Base-by-base conservation (phyloP, 2,797 vertebrate species). In the Enoplosus armatus region DNA sequence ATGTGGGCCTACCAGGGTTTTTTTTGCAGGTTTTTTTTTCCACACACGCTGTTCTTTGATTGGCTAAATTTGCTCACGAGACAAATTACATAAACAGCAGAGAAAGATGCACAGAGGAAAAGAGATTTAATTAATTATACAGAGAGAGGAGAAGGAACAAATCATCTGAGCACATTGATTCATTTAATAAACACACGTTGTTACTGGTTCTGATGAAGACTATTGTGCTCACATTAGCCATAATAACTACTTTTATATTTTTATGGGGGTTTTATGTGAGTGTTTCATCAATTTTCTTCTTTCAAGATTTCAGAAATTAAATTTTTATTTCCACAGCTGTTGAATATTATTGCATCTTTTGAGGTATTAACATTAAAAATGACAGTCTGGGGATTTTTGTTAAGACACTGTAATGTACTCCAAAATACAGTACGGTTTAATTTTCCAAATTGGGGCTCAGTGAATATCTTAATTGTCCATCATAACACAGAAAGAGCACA, bases 381-480 rank as follows among this genome's bases (percentile, higher is more conserved):
- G 16, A 24, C 20, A 59, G 4, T 56, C 3, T 56, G 22, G 26
- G 58, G 8, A 8, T 18, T 33, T 58, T 43, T 64, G 47, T 43
- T 54, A 11, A 50, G 8, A 45, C 10, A 47, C 27, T 43, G 10
- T 50, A 63, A 65, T 55, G 1, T 29, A 29, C 18, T 43, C 6
- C 2, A 27, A 50, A 55, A 75, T 27, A 78, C 41, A 55, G 24
- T 14, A 58, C 12, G 2, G 50, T 80, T 70, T 45, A 18, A 72
- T 75, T 68, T 64, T 51, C n/a, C 2, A 4, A 66, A 66, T 33
- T 15, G 5, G 5, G 37, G 20, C 55, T 66, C 43, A 35, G 67
- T 86, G 60, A 77, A 58, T 20, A 16, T 71, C 39, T 70, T n/a
- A 78, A 81, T 74, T 33, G 50, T 53, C 58, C 54, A 53, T 75